Percentiles rank a stretch among this genome's conserved stretches.
phyloP scores from a whole-genome alignment of 2,113 vertebrate genomes.

The Apeltes quadracus region DNA sequence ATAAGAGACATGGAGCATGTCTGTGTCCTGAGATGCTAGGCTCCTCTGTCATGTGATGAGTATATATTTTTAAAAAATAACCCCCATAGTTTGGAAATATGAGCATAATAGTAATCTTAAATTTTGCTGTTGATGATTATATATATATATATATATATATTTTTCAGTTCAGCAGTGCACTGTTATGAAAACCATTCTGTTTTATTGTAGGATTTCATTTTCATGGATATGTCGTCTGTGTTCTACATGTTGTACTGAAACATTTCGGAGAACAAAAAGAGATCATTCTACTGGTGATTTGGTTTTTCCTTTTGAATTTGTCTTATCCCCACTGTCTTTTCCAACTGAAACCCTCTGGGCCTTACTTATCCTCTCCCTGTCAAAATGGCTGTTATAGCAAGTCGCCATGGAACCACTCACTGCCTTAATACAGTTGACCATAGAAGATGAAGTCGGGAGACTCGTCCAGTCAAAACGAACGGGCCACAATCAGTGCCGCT shows the following conservation, averaged over 20 bases:
- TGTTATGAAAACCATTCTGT: slow-evolving; percentile 68
- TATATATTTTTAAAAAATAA: slow-evolving; percentile 79
- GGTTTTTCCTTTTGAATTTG: not conserved
- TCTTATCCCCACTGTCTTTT: slow-evolving; percentile 44
- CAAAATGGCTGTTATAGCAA: slow-evolving; percentile 73
- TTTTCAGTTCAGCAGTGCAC: slow-evolving; percentile 78
- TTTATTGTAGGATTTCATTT: slow-evolving; percentile 72
- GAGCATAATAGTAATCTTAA: slow-evolving; percentile 76
- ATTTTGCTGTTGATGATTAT: slow-evolving; percentile 69
- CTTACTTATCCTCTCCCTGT: slow-evolving; percentile 66
- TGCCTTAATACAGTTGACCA: slow-evolving; percentile 82
- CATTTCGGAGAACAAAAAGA: slow-evolving; percentile 76
- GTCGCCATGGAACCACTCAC: slow-evolving; percentile 79
- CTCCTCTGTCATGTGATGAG: slow-evolving; percentile 77
- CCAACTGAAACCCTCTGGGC: slow-evolving; percentile 63
- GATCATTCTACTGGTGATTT: slow-evolving; percentile 32
- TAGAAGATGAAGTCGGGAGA: slow-evolving; percentile 70
- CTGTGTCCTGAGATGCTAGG: slow-evolving; percentile 71
- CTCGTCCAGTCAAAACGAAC: slow-evolving; percentile 45
- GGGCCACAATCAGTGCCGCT: slow-evolving; percentile 24
- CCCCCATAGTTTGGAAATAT: slow-evolving; percentile 76
- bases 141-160: slow-evolving; percentile 61
- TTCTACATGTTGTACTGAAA: slow-evolving; percentile 85
- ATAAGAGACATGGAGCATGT: slow-evolving; percentile 71
- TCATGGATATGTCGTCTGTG: slow-evolving; percentile 75